Base-by-base conservation (phyloP, 2,797 vertebrate species). In the Lithobates pipiens region DNA sequence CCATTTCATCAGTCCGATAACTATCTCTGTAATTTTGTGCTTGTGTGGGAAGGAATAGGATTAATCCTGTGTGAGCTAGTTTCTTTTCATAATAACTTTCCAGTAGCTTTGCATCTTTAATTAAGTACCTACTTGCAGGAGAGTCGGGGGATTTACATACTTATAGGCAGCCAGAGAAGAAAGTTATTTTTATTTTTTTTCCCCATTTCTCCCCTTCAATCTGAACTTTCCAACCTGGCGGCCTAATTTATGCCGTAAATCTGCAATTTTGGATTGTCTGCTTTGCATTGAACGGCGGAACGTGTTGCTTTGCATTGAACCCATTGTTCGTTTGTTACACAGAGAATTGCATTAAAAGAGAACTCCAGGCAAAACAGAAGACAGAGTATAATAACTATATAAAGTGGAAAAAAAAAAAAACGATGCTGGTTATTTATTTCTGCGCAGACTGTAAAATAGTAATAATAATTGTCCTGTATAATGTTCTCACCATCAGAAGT, bases 51-150 rank as follows among this genome's bases (percentile, higher is more conserved):
- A 82, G 61, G 50, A 83, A 86, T 21, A 65, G 29, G 54, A 85
- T 71, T 83, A 88, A 88, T 87, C 54, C 54, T 75, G 34, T 61
- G 34, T 34, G 76, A 88, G 65, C 32, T 69, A 50, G 29, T n/a
- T 76, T 80, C 88, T 82, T 36, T 76, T 78, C 89, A 80, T 85
- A 84, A 67, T 39, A 68, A 83, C 67, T 72, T 85, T 88, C 77
- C 89, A 87, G 29, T 29, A 85, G 76, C 80, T 90, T 90, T 81
- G 16, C 50, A 77, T 87, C 44, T 61, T 88, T 92, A 89, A 89
- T 69, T 88, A 57, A 83, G 83, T 88, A 88, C 77, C 85, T 76
- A 83, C 82, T 75, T 90, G 84, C 74, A 63, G 75, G 25, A 72
- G 85, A 88, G 75, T 46, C 32, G 32, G 69, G 82, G 67, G 71